phyloP scores from a whole-genome alignment of 2,797 vertebrate species.

The Mormyrus hasselquistii region DNA sequence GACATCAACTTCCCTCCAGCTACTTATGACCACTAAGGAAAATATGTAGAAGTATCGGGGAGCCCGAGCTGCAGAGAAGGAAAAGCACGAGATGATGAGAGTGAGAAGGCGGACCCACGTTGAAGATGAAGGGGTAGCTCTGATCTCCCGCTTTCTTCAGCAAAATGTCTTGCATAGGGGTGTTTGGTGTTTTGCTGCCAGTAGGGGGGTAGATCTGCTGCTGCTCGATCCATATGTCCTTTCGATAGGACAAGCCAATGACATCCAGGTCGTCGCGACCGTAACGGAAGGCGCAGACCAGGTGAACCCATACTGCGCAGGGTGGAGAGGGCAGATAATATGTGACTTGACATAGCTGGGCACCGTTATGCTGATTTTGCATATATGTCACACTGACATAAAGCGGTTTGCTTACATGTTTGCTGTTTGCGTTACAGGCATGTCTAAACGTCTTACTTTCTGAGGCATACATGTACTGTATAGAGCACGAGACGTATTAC shows the following conservation, averaged over 20 bases:
- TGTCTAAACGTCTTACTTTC: background rate
- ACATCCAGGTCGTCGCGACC: constrained; percentile 85
- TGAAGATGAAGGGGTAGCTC: constrained; percentile 70
- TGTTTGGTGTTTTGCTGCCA: constrained; percentile 55
- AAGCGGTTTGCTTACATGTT: background rate
- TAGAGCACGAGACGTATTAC: background rate
- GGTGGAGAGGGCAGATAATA: background rate
- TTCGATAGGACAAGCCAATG: constrained; percentile 81
- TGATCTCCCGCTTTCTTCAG: constrained; percentile 77
- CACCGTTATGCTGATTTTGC: background rate
- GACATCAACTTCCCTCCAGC: background rate
- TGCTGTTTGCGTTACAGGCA: background rate
- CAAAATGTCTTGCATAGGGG: constrained; percentile 71
- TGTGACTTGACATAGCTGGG: background rate
- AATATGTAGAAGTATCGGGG: background rate
- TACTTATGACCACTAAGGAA: constrained; percentile 1
- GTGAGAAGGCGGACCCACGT: constrained; percentile 49
- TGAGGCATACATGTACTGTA: background rate
- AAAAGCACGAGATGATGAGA: constrained; percentile 2
- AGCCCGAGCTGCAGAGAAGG: background rate
- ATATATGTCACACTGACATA: background rate
- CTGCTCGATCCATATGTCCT: constrained; percentile 76
- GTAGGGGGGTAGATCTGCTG: constrained; percentile 69
- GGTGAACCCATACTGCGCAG: constrained; percentile 71
- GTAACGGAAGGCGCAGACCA: constrained; percentile 85